These are phyloP conservation scores for Drosophila stalkeri DNA, from an alignment of 2,888 invertebrate species.

Conservation along the genomic window DNA sequence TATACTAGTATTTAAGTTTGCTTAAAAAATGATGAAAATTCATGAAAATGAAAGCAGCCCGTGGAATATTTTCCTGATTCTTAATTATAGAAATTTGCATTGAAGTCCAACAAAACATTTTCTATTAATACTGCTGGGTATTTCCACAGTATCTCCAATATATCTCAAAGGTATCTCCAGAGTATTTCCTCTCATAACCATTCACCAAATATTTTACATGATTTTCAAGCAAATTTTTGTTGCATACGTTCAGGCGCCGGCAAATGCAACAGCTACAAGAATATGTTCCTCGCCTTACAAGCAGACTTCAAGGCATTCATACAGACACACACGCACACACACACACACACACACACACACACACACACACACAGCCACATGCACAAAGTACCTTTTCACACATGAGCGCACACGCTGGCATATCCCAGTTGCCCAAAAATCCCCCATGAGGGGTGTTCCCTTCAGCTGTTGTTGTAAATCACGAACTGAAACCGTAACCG, in stretches of 20 bases:
- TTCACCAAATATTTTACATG: not conserved
- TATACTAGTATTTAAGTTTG: too few relatives aligned
- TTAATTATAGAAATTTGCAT: too few relatives aligned
- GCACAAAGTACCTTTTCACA: constrained; percentile 79
- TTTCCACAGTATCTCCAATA: too few relatives aligned
- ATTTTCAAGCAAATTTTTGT: constrained; percentile 7
- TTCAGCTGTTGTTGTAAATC: constrained; percentile 61
- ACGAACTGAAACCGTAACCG: constrained; percentile 79
- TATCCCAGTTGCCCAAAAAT: constrained; percentile 11
- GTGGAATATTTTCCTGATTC: too few relatives aligned
- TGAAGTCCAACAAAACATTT: too few relatives aligned
- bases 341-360: constrained; percentile 51
- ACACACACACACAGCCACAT: not conserved
- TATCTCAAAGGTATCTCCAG: not conserved
- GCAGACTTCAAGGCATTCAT: constrained; percentile 12
- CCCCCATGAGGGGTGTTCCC: constrained; percentile 28
- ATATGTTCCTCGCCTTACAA: constrained; percentile 41
- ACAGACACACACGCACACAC: constrained; percentile 35
- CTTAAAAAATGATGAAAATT: too few relatives aligned
- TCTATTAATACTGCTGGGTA: too few relatives aligned
- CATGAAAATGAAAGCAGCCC: too few relatives aligned
- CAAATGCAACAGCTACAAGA: constrained; percentile 52
- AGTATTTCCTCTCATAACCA: constrained; percentile 7
- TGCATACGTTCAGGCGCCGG: constrained; percentile 29
- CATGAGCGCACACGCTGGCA: constrained; percentile 63